Evolutionary conservation across 2,113 vertebrate species (phyloP).

Genomic region (Maccullochella peelii): DNA sequence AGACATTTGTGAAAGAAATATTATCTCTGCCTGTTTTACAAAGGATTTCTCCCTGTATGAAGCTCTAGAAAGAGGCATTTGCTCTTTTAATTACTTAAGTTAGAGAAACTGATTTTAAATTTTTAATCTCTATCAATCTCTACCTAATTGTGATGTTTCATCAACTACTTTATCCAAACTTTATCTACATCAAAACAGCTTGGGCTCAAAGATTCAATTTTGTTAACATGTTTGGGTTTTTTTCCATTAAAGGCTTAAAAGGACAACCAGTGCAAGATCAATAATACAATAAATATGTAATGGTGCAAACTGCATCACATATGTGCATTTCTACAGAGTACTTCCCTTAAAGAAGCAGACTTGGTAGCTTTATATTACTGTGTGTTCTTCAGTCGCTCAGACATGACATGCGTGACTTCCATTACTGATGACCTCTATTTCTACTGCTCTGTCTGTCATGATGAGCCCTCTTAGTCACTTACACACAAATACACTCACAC

Average conservation of each 20-base stretch:
- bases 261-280: background rate
- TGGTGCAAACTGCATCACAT: background rate
- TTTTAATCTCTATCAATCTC: background rate
- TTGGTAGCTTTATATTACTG: background rate
- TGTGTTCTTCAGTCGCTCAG: background rate
- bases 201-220: background rate
- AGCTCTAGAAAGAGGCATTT: background rate
- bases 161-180: background rate
- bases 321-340: background rate
- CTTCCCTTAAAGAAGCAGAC: background rate
- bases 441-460: constrained; percentile 39
- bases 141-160: background rate
- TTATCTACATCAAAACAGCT: background rate
- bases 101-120: background rate
- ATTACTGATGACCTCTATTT: constrained; percentile 36
- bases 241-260: background rate
- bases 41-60: background rate
- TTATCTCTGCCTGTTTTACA: background rate
- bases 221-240: background rate
- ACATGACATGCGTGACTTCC: constrained; percentile 25
- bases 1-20: background rate
- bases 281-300: background rate
- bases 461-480: constrained; percentile 4
- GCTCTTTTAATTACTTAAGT: background rate
- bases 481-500: background rate